A percentile compares a stretch with the other conserved stretches of the same genome.
phyloP scores from a whole-genome alignment of 2,797 vertebrate genomes.

The Enteromius radiatus region DNA sequence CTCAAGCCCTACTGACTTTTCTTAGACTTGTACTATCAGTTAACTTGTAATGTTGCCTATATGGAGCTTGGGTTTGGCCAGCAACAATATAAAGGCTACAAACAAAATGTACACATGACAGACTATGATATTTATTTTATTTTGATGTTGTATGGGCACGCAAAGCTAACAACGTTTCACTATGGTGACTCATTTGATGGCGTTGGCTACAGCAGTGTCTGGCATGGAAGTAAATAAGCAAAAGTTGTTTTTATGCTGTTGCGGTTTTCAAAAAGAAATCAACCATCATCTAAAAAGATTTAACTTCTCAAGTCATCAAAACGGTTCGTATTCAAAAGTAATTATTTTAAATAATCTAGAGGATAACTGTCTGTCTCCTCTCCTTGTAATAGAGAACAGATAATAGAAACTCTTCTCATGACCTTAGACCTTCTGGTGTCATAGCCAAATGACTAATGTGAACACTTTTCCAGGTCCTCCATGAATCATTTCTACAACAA shows the following conservation, averaged over 20 bases:
- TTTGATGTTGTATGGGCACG: neutral
- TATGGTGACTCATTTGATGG: neutral
- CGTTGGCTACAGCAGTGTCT: neutral
- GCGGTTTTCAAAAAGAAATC: neutral
- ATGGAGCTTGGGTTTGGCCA: neutral
- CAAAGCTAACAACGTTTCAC: neutral
- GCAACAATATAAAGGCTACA: neutral
- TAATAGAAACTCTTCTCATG: conserved; percentile 54
- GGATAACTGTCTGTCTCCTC: neutral
- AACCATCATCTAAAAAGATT: neutral
- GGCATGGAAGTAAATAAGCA: neutral
- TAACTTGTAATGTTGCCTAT: conserved; percentile 19
- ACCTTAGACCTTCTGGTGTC: conserved; percentile 51
- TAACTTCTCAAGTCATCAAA: neutral
- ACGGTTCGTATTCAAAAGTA: neutral
- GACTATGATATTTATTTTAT: neutral
- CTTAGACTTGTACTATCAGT: conserved; percentile 62
- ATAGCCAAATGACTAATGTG: conserved; percentile 30
- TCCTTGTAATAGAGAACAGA: conserved; percentile 27
- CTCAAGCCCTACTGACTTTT: conserved; percentile 58
- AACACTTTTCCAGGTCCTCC: conserved; percentile 26
- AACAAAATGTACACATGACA: neutral
- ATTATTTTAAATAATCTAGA: neutral
- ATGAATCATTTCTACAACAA: conserved; percentile 12
- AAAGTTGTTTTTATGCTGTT: neutral